Percentiles rank a stretch among this genome's conserved stretches.
Conservation (phyloP, 2,797 vertebrate genomes). For the Netta rufina region DNA sequence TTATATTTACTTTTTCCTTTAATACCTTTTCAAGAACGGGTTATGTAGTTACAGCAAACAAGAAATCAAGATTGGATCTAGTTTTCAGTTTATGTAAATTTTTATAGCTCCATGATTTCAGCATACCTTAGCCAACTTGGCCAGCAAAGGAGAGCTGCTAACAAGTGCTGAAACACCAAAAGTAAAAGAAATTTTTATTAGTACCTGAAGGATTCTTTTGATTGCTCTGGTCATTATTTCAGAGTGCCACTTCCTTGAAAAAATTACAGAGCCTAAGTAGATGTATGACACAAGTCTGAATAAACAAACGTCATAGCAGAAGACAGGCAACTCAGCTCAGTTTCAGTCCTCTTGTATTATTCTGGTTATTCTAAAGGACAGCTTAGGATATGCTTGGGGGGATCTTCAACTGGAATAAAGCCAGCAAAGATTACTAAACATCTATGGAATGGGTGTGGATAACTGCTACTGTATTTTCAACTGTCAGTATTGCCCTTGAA, state of each 20-base stretch:
- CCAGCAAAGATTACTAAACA: not conserved
- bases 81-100: not conserved
- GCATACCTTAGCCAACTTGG: not conserved
- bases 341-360: not conserved
- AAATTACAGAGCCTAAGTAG: not conserved
- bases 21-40: not conserved
- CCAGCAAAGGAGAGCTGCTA: not conserved
- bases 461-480: not conserved
- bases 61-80: not conserved
- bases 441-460: not conserved
- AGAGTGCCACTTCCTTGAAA: not conserved
- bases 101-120: not conserved
- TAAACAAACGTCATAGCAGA: not conserved
- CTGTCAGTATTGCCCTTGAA: not conserved
- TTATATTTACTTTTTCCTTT: not conserved
- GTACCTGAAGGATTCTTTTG: not conserved
- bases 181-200: not conserved
- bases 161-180: not conserved
- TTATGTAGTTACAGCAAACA: not conserved
- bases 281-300: fast-evolving
- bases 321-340: not conserved
- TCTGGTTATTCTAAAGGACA: not conserved
- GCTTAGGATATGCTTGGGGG: not conserved
- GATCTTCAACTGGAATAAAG: not conserved
- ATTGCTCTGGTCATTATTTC: not conserved